A percentile compares a stretch with the other conserved stretches of the same genome.
phyloP scores from a whole-genome alignment of 2,888 invertebrate species.

The Cheilosia urbana region DNA sequence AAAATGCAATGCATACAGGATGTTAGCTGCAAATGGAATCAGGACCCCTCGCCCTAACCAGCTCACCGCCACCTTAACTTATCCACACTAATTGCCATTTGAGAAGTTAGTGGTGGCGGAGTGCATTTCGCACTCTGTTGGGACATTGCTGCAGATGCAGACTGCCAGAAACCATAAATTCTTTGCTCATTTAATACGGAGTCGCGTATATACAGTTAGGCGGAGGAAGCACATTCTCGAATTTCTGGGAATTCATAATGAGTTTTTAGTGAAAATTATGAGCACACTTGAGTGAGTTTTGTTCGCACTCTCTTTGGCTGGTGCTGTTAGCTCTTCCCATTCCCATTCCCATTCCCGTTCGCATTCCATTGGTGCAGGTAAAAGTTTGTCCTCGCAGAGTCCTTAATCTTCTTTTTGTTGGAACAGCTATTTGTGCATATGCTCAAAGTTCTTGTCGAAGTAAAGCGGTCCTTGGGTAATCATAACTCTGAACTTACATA shows the following conservation, averaged over 20 bases:
- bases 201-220: background rate
- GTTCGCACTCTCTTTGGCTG: slow-evolving; percentile 13
- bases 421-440: slow-evolving; percentile 39
- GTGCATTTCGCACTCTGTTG: slow-evolving; percentile 44
- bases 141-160: slow-evolving; percentile 13
- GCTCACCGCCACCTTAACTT: slow-evolving; percentile 41
- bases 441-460: slow-evolving; percentile 30
- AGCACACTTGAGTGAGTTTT: slow-evolving; percentile 63
- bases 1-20: slow-evolving; percentile 47
- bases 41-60: slow-evolving; percentile 20
- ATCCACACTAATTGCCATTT: slow-evolving; percentile 69
- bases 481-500: slow-evolving; percentile 58
- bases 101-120: slow-evolving; percentile 57
- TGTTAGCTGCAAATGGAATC: slow-evolving; percentile 37
- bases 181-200: slow-evolving; percentile 45
- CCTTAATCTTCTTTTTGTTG: slow-evolving; percentile 50
- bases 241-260: slow-evolving; percentile 65
- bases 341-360: background rate
- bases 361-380: slow-evolving; percentile 29
- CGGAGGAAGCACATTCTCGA: slow-evolving; percentile 49
- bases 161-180: slow-evolving; percentile 46
- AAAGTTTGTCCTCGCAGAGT: slow-evolving; percentile 28
- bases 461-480: slow-evolving; percentile 35
- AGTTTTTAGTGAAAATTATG: slow-evolving; percentile 66
- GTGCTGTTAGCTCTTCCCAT: too few relatives aligned